phyloP scores from a whole-genome alignment of 2,797 vertebrate genomes.

The Gallinago nigripennis region DNA sequence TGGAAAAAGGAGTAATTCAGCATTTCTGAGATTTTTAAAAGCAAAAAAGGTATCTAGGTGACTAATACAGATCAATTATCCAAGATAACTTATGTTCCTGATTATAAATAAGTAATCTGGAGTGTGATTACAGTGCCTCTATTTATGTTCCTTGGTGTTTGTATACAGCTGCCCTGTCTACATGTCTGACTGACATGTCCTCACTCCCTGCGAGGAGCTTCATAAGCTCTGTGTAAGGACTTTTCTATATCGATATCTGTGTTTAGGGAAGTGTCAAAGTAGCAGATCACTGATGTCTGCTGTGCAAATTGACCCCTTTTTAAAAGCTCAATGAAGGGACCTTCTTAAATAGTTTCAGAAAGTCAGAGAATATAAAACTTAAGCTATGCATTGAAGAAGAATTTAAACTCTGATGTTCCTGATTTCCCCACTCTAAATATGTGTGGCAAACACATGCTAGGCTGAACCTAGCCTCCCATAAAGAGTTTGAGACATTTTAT shows the following conservation, averaged over 20 bases:
- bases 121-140: not conserved
- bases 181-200: not conserved
- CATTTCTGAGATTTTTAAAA: not conserved
- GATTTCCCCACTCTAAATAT: not conserved
- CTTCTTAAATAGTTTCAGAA: not conserved
- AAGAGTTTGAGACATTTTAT: not conserved
- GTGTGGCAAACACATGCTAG: not conserved
- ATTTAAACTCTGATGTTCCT: not conserved
- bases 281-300: not conserved
- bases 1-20: not conserved
- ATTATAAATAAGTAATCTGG: not conserved
- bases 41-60: not conserved
- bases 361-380: not conserved
- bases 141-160: not conserved
- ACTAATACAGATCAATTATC: not conserved
- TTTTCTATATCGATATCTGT: not conserved
- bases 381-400: not conserved
- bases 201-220: not conserved
- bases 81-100: not conserved
- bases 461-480: not conserved
- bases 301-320: not conserved
- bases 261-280: not conserved
- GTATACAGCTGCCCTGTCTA: not conserved
- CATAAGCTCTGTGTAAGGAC: not conserved
- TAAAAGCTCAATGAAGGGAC: not conserved